Evolutionary conservation across 2,113 vertebrate species (phyloP).

Genomic region (Menidia beryllina): DNA sequence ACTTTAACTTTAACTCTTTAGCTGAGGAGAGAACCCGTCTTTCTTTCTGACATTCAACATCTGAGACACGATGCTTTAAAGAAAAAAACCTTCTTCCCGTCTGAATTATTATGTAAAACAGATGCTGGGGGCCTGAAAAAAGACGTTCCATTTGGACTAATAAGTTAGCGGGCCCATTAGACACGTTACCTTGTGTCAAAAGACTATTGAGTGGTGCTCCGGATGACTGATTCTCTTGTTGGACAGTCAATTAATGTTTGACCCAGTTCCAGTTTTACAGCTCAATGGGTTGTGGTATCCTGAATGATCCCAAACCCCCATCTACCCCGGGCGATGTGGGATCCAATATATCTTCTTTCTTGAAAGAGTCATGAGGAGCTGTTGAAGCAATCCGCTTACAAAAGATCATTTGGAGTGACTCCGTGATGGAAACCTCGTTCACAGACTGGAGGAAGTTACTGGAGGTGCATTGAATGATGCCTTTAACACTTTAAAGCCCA

Average conservation of each 20-base stretch:
- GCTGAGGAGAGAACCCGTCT: too few relatives aligned
- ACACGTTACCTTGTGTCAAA: background rate
- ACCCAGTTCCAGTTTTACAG: constrained; percentile 32
- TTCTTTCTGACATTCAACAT: too few relatives aligned
- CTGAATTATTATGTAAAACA: background rate
- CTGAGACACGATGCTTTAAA: too few relatives aligned
- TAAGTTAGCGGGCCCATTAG: background rate
- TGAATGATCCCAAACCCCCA: background rate
- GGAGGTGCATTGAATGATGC: background rate
- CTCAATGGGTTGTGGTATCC: constrained; percentile 8
- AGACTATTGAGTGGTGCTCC: background rate
- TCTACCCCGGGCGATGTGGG: background rate
- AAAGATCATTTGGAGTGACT: too few relatives aligned
- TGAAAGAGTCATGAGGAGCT: too few relatives aligned
- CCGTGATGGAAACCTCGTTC: too few relatives aligned
- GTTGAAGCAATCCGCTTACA: too few relatives aligned
- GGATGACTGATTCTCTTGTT: constrained; percentile 21
- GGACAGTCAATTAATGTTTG: constrained; percentile 21
- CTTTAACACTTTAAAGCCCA: too few relatives aligned
- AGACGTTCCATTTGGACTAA: background rate
- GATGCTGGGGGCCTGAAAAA: background rate
- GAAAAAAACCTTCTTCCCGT: too few relatives aligned
- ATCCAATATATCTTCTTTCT: background rate
- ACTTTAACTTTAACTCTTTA: background rate
- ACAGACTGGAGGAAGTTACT: background rate